Evolutionary conservation across 2,888 invertebrate genomes (phyloP).

Genomic region (Bedellia somnulentella): DNA sequence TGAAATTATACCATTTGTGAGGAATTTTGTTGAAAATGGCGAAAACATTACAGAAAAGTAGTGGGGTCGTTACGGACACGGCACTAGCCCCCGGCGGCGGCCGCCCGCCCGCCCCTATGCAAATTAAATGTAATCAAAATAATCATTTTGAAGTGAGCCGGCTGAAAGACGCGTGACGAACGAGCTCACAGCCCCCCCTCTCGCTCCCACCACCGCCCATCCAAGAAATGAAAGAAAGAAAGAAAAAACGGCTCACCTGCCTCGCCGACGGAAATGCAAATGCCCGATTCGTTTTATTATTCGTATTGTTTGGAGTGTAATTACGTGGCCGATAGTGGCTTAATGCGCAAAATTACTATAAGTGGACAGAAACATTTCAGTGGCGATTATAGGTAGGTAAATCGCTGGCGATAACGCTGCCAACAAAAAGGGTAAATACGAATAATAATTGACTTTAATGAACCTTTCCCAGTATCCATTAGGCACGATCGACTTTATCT

Average conservation of each 20-base stretch:
- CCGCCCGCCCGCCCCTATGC: slow-evolving; percentile 36
- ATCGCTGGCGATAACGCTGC: slow-evolving; percentile 21
- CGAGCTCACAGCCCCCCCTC: slow-evolving; percentile 22
- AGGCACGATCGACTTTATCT: neutral
- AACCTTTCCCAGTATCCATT: slow-evolving; percentile 4
- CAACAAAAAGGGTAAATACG: slow-evolving; percentile 14
- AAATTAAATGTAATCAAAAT: slow-evolving; percentile 62
- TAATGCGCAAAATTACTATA: slow-evolving; percentile 45
- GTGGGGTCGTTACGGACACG: slow-evolving; percentile 39
- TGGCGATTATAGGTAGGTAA: slow-evolving; percentile 21
- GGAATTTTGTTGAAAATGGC: slow-evolving; percentile 62
- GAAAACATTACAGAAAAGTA: slow-evolving; percentile 61
- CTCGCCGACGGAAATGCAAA: slow-evolving; percentile 40
- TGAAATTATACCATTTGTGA: slow-evolving; percentile 58
- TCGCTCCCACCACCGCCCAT: slow-evolving; percentile 15
- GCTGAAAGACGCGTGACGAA: slow-evolving; percentile 21
- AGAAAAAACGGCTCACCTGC: slow-evolving; percentile 23
- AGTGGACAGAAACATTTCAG: slow-evolving; percentile 43
- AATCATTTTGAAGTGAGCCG: slow-evolving; percentile 44
- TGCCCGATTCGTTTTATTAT: slow-evolving; percentile 44
- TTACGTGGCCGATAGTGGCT: slow-evolving; percentile 37
- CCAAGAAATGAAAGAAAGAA: slow-evolving; percentile 15
- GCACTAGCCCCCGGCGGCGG: slow-evolving; percentile 24
- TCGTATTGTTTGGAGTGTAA: slow-evolving; percentile 43
- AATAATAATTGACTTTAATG: slow-evolving; percentile 6